These are phyloP conservation scores for Neostethus bicornis DNA, from an alignment of 2,797 vertebrate genomes.

Conservation along the genomic window DNA sequence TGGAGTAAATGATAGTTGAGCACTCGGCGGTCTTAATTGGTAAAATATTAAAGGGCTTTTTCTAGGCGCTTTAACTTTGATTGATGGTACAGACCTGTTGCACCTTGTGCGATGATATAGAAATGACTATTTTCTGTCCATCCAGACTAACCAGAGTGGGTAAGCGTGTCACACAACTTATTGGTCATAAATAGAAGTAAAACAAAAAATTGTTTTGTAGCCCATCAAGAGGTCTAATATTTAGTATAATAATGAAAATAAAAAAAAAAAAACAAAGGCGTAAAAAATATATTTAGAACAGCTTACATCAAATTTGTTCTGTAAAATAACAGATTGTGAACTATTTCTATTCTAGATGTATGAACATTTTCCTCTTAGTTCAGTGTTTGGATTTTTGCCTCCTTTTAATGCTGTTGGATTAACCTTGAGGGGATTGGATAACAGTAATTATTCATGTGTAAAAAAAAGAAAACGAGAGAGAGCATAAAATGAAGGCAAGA, in stretches of 20 bases:
- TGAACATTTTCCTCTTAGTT: background rate
- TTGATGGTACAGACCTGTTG: slow-evolving; percentile 46
- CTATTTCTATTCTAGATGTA: no score
- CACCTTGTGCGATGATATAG: slow-evolving; percentile 54
- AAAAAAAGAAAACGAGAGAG: slow-evolving; percentile 20
- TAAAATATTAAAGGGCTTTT: slow-evolving; percentile 68
- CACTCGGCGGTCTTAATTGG: slow-evolving; percentile 70
- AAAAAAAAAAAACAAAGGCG: background rate
- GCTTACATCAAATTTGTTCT: no score
- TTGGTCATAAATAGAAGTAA: slow-evolving; percentile 28
- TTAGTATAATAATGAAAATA: no score
- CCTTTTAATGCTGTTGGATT: slow-evolving; percentile 16
- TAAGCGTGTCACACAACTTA: background rate
- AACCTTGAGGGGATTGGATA: slow-evolving; percentile 54
- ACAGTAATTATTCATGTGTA: slow-evolving; percentile 43
- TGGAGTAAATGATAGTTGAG: slow-evolving; percentile 45
- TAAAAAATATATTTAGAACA: no score
- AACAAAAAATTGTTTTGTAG: slow-evolving; percentile 3
- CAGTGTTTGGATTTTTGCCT: slow-evolving; percentile 15
- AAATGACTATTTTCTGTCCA: slow-evolving; percentile 28
- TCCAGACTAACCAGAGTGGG: slow-evolving; percentile 19
- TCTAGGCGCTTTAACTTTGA: slow-evolving; percentile 65
- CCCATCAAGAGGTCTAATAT: background rate
- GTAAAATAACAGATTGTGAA: no score
- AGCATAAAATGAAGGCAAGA: slow-evolving; percentile 24